Conservation (phyloP, 2,797 vertebrate genomes). For the Alauda arvensis region DNA sequence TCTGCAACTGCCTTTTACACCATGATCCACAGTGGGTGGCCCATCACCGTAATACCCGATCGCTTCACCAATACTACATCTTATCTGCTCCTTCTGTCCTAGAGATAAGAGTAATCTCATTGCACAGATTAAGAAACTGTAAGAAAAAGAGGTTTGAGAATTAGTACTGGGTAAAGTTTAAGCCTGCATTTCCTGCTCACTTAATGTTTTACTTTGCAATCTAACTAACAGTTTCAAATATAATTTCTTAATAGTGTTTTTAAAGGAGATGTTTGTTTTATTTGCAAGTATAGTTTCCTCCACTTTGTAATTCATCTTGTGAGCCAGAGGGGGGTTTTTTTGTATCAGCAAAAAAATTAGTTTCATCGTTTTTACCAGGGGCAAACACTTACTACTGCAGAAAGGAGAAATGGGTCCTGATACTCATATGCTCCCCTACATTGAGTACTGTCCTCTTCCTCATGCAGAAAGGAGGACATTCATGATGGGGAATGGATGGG, state of each 20-base stretch:
- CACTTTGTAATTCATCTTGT: not conserved
- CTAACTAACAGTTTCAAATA: not conserved
- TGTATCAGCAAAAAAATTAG: not conserved
- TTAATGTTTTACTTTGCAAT: conserved; percentile 11
- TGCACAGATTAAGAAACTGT: not conserved
- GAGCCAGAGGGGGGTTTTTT: not conserved
- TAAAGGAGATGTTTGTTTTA: not conserved
- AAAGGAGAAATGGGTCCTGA: not conserved
- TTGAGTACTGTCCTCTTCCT: not conserved
- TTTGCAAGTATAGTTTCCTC: not conserved
- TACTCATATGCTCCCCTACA: not conserved
- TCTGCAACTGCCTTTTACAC: not conserved
- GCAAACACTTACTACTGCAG: not conserved
- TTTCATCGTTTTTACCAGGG: not conserved
- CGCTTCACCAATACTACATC: not conserved
- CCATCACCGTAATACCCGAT: not conserved
- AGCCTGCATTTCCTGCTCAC: not conserved
- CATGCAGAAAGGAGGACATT: not conserved
- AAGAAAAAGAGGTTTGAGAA: not conserved
- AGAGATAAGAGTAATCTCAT: conserved; percentile 6
- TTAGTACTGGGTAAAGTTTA: not conserved
- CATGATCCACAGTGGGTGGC: not conserved
- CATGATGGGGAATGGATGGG: not conserved
- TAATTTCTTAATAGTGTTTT: not conserved
- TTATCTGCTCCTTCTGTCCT: not conserved